phyloP scores from a whole-genome alignment of 1,140 invertebrate genomes.

The Acarapis woodi region DNA sequence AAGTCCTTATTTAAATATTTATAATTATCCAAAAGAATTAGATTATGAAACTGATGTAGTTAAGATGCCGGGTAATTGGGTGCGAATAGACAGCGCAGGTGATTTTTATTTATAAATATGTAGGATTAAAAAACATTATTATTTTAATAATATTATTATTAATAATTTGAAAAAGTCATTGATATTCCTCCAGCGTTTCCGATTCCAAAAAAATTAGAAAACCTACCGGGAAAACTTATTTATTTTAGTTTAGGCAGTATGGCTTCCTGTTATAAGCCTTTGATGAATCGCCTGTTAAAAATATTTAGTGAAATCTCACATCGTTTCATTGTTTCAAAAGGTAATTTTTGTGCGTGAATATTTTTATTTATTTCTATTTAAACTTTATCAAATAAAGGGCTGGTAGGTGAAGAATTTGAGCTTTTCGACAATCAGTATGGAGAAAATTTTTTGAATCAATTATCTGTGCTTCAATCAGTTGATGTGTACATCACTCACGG shows the following conservation, averaged over 20 bases:
- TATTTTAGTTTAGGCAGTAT: slow-evolving; percentile 8
- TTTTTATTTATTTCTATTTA: too few relatives aligned
- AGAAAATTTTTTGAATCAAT: slow-evolving; percentile 2
- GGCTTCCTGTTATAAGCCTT: slow-evolving; percentile 11
- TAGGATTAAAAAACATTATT: too few relatives aligned
- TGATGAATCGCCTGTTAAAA: slow-evolving; percentile 3
- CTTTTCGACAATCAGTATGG: slow-evolving; percentile 1
- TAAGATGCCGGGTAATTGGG: neutral
- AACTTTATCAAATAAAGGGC: too few relatives aligned
- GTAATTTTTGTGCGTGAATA: neutral
- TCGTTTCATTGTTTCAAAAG: neutral
- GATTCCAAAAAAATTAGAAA: slow-evolving; percentile 2
- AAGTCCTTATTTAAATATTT: slow-evolving; percentile 6
- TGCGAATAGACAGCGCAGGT: neutral
- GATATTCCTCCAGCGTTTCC: neutral
- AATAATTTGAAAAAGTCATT: too few relatives aligned
- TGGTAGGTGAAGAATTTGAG: neutral
- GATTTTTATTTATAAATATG: too few relatives aligned
- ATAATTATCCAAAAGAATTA: slow-evolving; percentile 4
- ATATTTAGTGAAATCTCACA: slow-evolving; percentile 1
- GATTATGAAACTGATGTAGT: slow-evolving; percentile 3
- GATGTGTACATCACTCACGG: slow-evolving; percentile 1
- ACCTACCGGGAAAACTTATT: slow-evolving; percentile 3
- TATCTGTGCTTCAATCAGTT: neutral
- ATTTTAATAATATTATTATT: too few relatives aligned